Base-by-base conservation (phyloP, 2,888 invertebrate species). In the Nysson spinosus region DNA sequence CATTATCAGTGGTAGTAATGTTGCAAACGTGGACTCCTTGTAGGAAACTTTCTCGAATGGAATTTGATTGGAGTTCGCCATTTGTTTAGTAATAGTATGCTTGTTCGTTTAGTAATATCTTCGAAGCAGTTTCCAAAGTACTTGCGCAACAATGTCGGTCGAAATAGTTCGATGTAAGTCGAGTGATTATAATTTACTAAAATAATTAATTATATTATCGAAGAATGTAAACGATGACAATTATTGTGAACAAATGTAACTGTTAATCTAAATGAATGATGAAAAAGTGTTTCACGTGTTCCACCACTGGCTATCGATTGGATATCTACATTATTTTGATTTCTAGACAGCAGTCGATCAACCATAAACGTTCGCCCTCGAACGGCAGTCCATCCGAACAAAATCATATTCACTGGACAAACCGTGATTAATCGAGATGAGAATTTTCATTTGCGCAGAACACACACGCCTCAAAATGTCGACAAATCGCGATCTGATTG, bases 401-500 rank as follows among this genome's bases (percentile, higher is more conserved):
- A 35, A 52, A 54, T 49, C 58, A 20, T 35, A 34, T 43, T 64
- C 47, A 28, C 30, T 26, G 39, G 49, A 52, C 42, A 58, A 42
- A 58, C 55, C 26, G 43, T 65, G 60, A 70, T 70, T 70, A 70
- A 70, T 60, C 44, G 52, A 60, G 60, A 65, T 42, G 55, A 50
- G 49, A 60, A 69, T 70, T 64, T 70, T 65, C 52, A 70, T 70
- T 70, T 49, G 34, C 39, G 26, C 40, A 24, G 14, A 28, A 32
- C 19, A 55, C 19, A 34, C 24, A 35, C 16, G 14, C 19, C 14
- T 12, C 35, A 28, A 55, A 64, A 49, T 37, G 35, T 30, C 28
- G 55, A 43, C 42, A 26, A 28, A 42, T 32, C 24, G 7, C 14
- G 24, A 32, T 24, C 39, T 28, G 19, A 30, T 51, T 46, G 20